Evolutionary conservation across 2,888 invertebrate genomes (phyloP), one percentile per base, ranked within the genome.

Genomic region (Glyphotaelius pellucidus): DNA sequence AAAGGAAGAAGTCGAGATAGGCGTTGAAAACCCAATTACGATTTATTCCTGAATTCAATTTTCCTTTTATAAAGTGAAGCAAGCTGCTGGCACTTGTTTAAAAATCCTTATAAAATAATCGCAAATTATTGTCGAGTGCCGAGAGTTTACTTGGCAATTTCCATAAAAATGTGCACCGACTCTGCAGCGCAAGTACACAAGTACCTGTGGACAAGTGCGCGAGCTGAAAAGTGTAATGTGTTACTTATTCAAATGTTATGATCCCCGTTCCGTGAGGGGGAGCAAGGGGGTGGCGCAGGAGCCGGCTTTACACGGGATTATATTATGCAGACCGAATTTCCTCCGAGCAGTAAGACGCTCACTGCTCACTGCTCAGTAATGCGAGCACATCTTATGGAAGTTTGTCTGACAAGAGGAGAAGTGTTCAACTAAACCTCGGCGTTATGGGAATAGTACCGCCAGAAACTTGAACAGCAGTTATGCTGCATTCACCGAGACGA

Each of bases 171-270:
- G 81, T 81, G 81, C 67, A 67, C 67, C 9, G 67, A n/a, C 4
- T 32, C 32, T 19, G 81, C 81, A 32, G 19, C 30, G 30, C 32
- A 14, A 81, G 81, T 80, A 80, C 1, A 14, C 80, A 19, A 31
- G 80, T 81, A 31, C 81, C 15, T 31, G 81, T 31, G 32, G 31
- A 31, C 30, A 81, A 81, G 32, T 14, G 32, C 32, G 19, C 38
- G 32, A 84, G 84, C 32, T 81, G 81, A 35, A 32, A 35, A 32
- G 84, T 32, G 84, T 84, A 84, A 84, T 84, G 38, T 38, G 84
- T 38, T 84, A 32, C 35, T 84, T 84, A 84, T 84, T 84, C 84
- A 35, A 84, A 84, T 84, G 84, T 84, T 38, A 84, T 35, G 84
- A 83, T 84, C 32, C 84, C 19, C 67, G 25, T 9, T 5, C 25